Evolutionary conservation across 2,888 invertebrate genomes (phyloP).

Genomic region (Metalampra italica): DNA sequence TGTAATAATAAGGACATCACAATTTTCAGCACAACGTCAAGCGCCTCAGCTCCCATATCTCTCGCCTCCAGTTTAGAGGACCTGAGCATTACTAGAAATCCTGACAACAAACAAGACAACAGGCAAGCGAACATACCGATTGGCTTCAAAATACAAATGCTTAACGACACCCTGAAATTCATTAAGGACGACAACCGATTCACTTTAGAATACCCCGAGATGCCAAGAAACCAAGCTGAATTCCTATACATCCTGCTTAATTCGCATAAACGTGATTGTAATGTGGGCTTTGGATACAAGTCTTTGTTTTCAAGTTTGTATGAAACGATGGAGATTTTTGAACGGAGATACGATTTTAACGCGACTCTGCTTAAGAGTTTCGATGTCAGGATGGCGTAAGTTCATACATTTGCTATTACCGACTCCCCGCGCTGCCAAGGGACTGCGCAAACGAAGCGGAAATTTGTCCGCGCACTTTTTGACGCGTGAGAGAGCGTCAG

Average conservation of each 20-base stretch:
- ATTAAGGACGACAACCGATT: constrained; percentile 28
- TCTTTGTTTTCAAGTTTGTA: constrained; percentile 28
- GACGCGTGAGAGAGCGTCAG: no score
- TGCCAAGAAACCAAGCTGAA: constrained; percentile 26
- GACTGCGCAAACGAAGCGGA: no score
- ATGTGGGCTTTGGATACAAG: constrained; percentile 19
- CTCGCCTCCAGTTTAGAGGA: not conserved
- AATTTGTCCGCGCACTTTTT: no score
- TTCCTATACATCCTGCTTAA: constrained; percentile 26
- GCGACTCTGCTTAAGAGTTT: not conserved
- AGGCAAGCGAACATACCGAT: not conserved
- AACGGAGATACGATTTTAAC: constrained; percentile 15
- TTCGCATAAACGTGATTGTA: constrained; percentile 9
- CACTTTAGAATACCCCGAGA: constrained; percentile 28
- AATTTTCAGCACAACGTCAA: not conserved
- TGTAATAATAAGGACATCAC: no score
- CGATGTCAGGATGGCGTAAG: not conserved
- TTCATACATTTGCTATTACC: not conserved
- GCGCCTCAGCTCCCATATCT: not conserved
- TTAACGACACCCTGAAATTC: constrained; percentile 35
- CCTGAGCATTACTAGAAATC: not conserved
- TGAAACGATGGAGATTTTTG: constrained; percentile 27
- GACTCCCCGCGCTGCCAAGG: no score
- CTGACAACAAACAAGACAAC: not conserved
- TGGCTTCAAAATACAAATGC: constrained; percentile 27